Conservation (phyloP, 2,888 invertebrate species). For the Cryptocephalus moraei region DNA sequence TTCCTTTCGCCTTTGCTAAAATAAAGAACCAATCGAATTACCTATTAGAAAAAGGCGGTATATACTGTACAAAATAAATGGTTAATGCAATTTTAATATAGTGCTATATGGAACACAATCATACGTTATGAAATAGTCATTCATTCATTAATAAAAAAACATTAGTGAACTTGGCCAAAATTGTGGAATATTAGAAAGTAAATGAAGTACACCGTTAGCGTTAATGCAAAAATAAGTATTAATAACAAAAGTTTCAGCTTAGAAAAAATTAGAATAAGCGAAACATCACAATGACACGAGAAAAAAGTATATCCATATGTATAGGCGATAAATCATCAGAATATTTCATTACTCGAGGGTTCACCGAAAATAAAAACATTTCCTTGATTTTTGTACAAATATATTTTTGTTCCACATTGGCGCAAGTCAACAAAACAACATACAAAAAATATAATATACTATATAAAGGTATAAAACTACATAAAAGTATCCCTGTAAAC, state of each 20-base stretch:
- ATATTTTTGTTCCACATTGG: conserved; percentile 42
- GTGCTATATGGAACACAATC: conserved; percentile 32
- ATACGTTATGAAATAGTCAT: conserved; percentile 22
- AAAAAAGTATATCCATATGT: background rate
- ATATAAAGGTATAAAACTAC: conserved; percentile 34
- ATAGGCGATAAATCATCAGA: background rate
- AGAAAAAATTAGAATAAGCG: no score
- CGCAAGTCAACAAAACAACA: conserved; percentile 41
- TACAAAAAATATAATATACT: conserved; percentile 39
- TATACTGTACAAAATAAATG: conserved; percentile 21
- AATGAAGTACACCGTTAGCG: conserved; percentile 26
- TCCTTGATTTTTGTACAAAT: conserved; percentile 36
- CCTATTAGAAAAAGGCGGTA: conserved; percentile 17
- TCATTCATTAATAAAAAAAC: conserved; percentile 19
- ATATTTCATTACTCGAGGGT: conserved; percentile 3
- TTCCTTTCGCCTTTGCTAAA: background rate
- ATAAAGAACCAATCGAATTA: conserved; percentile 1
- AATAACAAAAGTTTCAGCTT: conserved; percentile 4
- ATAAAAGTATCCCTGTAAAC: conserved; percentile 28
- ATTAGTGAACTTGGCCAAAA: conserved; percentile 39
- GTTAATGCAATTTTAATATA: conserved; percentile 29
- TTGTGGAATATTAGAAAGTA: conserved; percentile 35
- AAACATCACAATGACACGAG: no score
- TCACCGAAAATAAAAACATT: conserved; percentile 19
- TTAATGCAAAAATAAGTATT: conserved; percentile 23